These are phyloP conservation scores for Campoplex nolae DNA, from an alignment of 2,888 invertebrate species.

Conservation along the genomic window DNA sequence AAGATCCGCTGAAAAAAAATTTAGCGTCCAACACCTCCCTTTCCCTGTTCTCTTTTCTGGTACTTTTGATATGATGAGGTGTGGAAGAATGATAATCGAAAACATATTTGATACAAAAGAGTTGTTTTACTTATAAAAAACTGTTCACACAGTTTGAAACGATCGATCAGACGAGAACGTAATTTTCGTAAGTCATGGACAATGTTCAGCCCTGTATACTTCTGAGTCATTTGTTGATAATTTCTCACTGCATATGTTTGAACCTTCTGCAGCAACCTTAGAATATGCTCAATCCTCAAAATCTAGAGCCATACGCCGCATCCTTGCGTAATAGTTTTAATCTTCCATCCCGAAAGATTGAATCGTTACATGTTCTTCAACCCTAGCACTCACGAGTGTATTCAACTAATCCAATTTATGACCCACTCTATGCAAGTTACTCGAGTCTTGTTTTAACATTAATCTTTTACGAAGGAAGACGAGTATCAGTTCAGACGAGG, in stretches of 20 bases:
- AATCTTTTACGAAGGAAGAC: slow-evolving; percentile 67
- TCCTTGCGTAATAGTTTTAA: background rate
- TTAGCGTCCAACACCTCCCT: background rate
- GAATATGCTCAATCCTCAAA: background rate
- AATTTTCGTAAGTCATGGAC: background rate
- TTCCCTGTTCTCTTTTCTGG: background rate
- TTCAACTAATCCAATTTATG: slow-evolving; percentile 58
- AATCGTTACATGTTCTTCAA: slow-evolving; percentile 4
- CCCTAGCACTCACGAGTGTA: slow-evolving; percentile 13
- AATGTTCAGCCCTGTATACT: background rate
- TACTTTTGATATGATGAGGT: background rate
- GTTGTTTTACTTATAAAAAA: too few relatives aligned
- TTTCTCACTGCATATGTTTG: background rate
- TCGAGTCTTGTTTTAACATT: slow-evolving; percentile 69
- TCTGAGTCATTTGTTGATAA: background rate
- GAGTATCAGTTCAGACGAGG: slow-evolving; percentile 8
- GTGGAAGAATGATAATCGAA: background rate
- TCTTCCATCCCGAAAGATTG: slow-evolving; percentile 6
- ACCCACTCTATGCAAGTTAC: slow-evolving; percentile 33
- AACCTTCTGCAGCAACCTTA: background rate
- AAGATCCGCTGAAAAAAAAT: background rate
- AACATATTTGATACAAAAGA: background rate
- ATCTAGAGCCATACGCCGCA: background rate
- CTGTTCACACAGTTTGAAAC: background rate
- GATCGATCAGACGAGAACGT: background rate